Evolutionary conservation across 2,113 vertebrate genomes (phyloP), one percentile per base, ranked within the genome.

Genomic region (Marmota flaviventris): DNA sequence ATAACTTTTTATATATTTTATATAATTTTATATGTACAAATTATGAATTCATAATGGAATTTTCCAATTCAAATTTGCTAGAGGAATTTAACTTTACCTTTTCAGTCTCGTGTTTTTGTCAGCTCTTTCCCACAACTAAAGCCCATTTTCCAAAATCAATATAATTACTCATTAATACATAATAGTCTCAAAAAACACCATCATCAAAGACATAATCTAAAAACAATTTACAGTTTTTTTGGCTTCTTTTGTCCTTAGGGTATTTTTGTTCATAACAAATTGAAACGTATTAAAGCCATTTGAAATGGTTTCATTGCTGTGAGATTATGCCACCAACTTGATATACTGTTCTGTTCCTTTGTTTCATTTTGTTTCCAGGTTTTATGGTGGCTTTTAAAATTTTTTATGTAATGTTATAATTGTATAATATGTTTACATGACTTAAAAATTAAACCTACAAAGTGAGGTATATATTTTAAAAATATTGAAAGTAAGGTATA

Each of bases 401-500:
- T n/a, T 93, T 65, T 65, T 78, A 67, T 51, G 77, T 87, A 77
- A 45, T 67, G 65, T 65, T 69, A 45, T 79, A 42, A 63, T n/a
- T 79, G 6, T 63, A 4, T 61, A 65, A 81, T 8, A 1, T 82
- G 65, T 27, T 82, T 58, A 76, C 13, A 25, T 78, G 8, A 48
- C 67, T 96, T 94, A 84, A 89, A 94, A 85, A 11, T 89, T 87
- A 83, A 67, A 63, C 69, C 48, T 94, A 82, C 13, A 82, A 92
- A 89, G 63, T 61, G 51, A 51, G 39, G 1, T 65, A 72, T 61
- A 53, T 12, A 3, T 56, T 63, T 53, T 84, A 37, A 37, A 42
- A 48, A 34, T 65, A 42, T 37, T 81, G 45, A 45, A 45, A 45
- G 63, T 61, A 58, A 51, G 39, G 1, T 65, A 72, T 61, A 53